Percentiles rank a stretch among this genome's conserved stretches.
phyloP scores from a whole-genome alignment of 1,140 invertebrate species.

The Zophobas morio region DNA sequence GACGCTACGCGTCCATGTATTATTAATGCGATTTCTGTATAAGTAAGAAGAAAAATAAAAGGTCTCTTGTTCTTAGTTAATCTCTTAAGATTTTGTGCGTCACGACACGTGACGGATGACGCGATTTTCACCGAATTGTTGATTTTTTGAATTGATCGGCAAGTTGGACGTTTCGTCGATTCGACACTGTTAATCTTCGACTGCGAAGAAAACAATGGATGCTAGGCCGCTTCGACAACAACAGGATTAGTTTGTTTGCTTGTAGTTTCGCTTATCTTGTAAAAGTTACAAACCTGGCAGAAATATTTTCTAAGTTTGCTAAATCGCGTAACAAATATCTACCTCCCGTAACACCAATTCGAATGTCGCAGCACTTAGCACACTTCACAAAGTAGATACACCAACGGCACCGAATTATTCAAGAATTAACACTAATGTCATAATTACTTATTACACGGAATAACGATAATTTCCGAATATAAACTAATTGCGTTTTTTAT shows the following conservation, averaged over 20 bases:
- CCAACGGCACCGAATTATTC: not conserved
- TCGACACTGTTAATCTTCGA: not conserved
- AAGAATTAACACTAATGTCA: not conserved
- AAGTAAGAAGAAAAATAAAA: constrained; percentile 11
- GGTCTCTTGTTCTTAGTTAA: not conserved
- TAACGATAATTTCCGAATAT: constrained; percentile 11
- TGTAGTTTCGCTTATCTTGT: not conserved
- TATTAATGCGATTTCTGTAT: constrained; percentile 1
- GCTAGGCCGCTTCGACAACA: no score
- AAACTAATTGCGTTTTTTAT: constrained; percentile 13
- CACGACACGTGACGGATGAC: no score
- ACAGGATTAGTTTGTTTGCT: constrained; percentile 8
- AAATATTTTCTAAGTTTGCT: no score
- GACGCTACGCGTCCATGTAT: not conserved
- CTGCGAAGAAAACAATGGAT: no score
- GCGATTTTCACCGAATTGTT: no score
- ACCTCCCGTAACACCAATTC: no score
- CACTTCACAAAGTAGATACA: constrained; percentile 12
- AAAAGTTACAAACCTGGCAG: not conserved
- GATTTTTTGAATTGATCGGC: no score
- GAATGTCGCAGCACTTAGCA: not conserved
- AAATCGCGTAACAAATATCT: no score
- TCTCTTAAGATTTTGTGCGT: not conserved
- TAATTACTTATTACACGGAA: not conserved
- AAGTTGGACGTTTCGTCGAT: no score